Conservation (phyloP, 2,797 vertebrate genomes). For the Gastrophryne carolinensis region DNA sequence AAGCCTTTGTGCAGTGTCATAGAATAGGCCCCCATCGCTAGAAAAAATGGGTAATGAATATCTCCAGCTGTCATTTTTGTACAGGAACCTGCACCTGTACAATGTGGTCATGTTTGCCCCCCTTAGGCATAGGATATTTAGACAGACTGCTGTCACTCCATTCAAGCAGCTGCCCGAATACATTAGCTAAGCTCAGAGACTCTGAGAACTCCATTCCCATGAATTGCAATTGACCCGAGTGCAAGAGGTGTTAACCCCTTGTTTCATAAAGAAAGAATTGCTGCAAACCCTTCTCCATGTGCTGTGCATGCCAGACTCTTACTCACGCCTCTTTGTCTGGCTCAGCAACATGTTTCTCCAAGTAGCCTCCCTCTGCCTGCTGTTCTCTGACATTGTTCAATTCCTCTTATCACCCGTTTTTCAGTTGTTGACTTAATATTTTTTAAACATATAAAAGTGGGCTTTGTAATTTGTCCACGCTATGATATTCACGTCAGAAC, state of each 20-base stretch:
- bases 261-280: slow-evolving; percentile 6
- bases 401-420: not conserved
- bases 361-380: not conserved
- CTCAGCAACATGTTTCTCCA: not conserved
- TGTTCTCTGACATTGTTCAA: not conserved
- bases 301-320: not conserved
- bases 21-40: too few species aligned
- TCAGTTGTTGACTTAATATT: not conserved
- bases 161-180: slow-evolving; percentile 21
- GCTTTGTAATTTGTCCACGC: not conserved
- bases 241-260: slow-evolving; percentile 31
- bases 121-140: not conserved
- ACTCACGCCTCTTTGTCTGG: slow-evolving; percentile 24
- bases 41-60: too few species aligned
- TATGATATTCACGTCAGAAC: not conserved
- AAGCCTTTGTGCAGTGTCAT: too few species aligned
- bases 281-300: not conserved
- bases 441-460: not conserved
- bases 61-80: too few species aligned
- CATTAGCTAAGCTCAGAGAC: not conserved
- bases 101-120: too few species aligned
- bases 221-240: slow-evolving; percentile 24
- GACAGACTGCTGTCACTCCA: not conserved
- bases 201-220: slow-evolving; percentile 14
- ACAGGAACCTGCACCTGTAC: too few species aligned